Evolutionary conservation across 2,888 invertebrate species (phyloP).

Genomic region (Pasiphila rectangulata): DNA sequence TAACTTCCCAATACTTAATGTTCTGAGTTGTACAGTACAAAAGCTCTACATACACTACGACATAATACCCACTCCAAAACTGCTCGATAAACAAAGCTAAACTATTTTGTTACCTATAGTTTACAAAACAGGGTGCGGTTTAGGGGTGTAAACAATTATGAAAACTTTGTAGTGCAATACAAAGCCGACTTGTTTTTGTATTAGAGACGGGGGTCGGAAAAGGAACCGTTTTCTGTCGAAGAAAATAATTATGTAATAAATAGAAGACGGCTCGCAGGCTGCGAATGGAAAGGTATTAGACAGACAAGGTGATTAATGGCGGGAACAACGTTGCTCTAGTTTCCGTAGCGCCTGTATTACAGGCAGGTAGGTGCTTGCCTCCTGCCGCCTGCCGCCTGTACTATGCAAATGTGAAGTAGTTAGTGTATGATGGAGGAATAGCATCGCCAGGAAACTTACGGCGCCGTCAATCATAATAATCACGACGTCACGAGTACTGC

Average conservation of each 20-base stretch:
- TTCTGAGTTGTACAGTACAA: conserved; percentile 14
- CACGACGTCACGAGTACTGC: conserved; percentile 37
- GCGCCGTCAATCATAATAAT: conserved; percentile 66
- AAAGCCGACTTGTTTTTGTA: conserved; percentile 56
- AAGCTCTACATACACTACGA: conserved; percentile 34
- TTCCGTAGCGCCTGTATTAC: conserved; percentile 45
- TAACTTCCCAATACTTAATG: conserved; percentile 41
- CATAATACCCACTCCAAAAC: conserved; percentile 58
- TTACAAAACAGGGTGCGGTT: conserved; percentile 61
- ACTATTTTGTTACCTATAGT: conserved; percentile 53
- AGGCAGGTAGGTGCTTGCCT: conserved; percentile 44
- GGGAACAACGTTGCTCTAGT: conserved; percentile 58
- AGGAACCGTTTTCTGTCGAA: conserved; percentile 61
- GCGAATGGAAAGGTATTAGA: conserved; percentile 76
- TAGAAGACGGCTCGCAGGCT: conserved; percentile 65
- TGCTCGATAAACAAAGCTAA: conserved; percentile 63
- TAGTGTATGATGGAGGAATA: conserved; percentile 60
- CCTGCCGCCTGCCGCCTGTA: conserved; percentile 45
- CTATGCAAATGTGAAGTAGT: conserved; percentile 72
- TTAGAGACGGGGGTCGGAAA: conserved; percentile 52
- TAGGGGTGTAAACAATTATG: conserved; percentile 72
- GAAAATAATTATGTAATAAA: conserved; percentile 77
- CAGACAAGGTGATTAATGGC: conserved; percentile 76
- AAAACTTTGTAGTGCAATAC: conserved; percentile 68
- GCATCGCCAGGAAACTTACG: conserved; percentile 62